Percentiles rank a stretch among this genome's conserved stretches.
These are phyloP conservation scores for Noctua comes DNA, from an alignment of 2,888 invertebrate species.

Conservation along the genomic window DNA sequence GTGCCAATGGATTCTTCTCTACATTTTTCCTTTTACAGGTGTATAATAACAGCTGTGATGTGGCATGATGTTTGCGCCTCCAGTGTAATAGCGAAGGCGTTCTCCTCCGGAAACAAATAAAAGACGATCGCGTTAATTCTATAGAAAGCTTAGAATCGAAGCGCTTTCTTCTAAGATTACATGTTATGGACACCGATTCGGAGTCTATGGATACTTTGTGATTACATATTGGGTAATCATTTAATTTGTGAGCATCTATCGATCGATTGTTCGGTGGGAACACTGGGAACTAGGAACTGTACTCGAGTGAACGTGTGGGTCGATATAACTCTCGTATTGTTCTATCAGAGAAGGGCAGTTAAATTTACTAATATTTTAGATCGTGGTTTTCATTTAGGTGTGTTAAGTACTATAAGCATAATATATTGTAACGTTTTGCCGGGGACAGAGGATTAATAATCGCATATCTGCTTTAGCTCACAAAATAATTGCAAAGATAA, in stretches of 20 bases:
- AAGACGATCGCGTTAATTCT: slow-evolving; percentile 63
- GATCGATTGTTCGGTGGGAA: slow-evolving; percentile 39
- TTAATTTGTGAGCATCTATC: slow-evolving; percentile 52
- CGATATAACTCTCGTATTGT: slow-evolving; percentile 30
- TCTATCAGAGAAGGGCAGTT: slow-evolving; percentile 16
- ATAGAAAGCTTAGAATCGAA: slow-evolving; percentile 61
- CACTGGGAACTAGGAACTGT: slow-evolving; percentile 28
- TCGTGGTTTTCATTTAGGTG: background rate
- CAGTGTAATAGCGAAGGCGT: slow-evolving; percentile 54
- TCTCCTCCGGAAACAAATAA: slow-evolving; percentile 65
- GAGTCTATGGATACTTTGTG: slow-evolving; percentile 44
- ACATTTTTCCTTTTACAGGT: slow-evolving; percentile 23
- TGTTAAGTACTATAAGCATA: background rate
- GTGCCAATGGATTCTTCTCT: slow-evolving; percentile 12
- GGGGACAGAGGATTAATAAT: background rate
- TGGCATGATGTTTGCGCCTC: slow-evolving; percentile 55
- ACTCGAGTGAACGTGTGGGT: slow-evolving; percentile 24
- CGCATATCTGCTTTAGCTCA: background rate
- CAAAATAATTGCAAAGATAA: slow-evolving; percentile 28
- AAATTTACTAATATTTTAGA: background rate
- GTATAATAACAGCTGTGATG: slow-evolving; percentile 27
- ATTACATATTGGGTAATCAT: slow-evolving; percentile 58
- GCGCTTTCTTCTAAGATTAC: slow-evolving; percentile 63
- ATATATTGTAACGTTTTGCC: background rate
- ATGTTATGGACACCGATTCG: slow-evolving; percentile 53